Base-by-base conservation (phyloP, 30 jellyfish, hydroid and myxozoan genomes). In the Aurelia sp. region DNA sequence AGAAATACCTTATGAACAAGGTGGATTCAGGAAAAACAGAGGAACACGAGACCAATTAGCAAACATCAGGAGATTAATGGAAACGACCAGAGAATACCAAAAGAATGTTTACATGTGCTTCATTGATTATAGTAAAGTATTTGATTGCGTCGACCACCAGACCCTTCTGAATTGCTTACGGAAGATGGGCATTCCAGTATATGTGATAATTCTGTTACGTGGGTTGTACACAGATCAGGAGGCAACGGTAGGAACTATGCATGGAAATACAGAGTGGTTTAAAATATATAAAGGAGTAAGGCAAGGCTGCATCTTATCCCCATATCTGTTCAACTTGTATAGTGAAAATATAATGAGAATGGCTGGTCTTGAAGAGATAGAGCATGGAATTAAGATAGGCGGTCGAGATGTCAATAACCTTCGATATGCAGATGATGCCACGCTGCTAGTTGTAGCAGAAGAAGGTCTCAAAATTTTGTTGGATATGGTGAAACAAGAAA, bases 151-250 rank as follows among this genome's bases (percentile, higher is more conserved):
- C 2, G 33, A 27, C 33, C 88, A 76, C 70, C 78, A 52, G 24
- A 4, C 76, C 68, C 88, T 76, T 22, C 61, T 58, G 58, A 76
- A 51, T 76, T 33, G 70, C 63, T 61, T 76, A 59, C 27, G 88
- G 83, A 2, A 51, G 22, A 76, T 76, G 78, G 58, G 61, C 88
- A 76, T 55, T 48, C 88, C 81, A 51, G 88, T 51, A 61, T 82
- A 76, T 1, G 12, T 58, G 78, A 76, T 76, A 53, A 61, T 76
- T 53, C 24, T 78, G 40, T 51, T 78, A 38, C 62, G 0, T 8
- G 57, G 44, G 22, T 61, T 78, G 38, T 57, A 35, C 38, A 40
- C 17, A 12, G 60, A 78, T 50, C 63, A 78, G 31, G 66, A 35
- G 33, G 79, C 78, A 16, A 38, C 38, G 3, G 82, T 78, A 12